Base-by-base conservation (phyloP, 2,797 vertebrate species). In the Phylloscopus collybita region DNA sequence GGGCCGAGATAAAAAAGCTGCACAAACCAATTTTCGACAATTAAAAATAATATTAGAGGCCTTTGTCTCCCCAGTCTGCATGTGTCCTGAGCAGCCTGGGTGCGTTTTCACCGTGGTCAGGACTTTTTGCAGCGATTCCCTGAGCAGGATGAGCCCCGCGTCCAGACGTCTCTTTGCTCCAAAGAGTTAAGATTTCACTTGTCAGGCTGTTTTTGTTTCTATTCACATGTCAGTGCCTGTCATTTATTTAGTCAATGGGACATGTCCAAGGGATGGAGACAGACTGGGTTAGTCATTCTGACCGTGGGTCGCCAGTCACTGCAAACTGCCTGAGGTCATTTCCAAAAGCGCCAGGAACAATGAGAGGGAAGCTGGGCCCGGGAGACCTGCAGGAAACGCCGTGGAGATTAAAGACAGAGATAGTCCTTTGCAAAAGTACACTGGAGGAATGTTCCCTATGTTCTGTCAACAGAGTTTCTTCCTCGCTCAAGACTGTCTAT, bases 241-340 rank as follows among this genome's bases (percentile, higher is more conserved):
- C 96, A 95, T 96, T 96, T 96, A 93, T 97, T 96, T 96, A 96
- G 93, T 93, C 91, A 90, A 92, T 88, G 92, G 96, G 93, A 93
- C 91, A 90, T 85, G 95, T 95, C 95, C 89, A 83, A 96, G 95
- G 95, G 95, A 89, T 94, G 97, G 97, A 96, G 97, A 97, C 97
- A 97, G 97, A 80, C 96, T 87, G 97, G 96, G 96, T 97, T 97
- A 96, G 95, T 97, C 96, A 96, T 93, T 95, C 92, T 93, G 96
- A 81, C 96, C 95, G 60, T 82, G 95, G 94, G 97, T 96, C 95
- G 95, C 97, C 94, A 92, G 90, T 90, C 95, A 65, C 95, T 94
- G 95, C 90, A 79, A 91, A 93, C 84, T 1, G 94, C 96, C 96
- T 96, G 96, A 97, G 97, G 97, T 97, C 97, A 97, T 95, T 97